A percentile compares a stretch with the other conserved stretches of the same genome.
These are phyloP conservation scores for Halocaridina rubra DNA, from an alignment of 2,888 invertebrate species.

Conservation along the genomic window DNA sequence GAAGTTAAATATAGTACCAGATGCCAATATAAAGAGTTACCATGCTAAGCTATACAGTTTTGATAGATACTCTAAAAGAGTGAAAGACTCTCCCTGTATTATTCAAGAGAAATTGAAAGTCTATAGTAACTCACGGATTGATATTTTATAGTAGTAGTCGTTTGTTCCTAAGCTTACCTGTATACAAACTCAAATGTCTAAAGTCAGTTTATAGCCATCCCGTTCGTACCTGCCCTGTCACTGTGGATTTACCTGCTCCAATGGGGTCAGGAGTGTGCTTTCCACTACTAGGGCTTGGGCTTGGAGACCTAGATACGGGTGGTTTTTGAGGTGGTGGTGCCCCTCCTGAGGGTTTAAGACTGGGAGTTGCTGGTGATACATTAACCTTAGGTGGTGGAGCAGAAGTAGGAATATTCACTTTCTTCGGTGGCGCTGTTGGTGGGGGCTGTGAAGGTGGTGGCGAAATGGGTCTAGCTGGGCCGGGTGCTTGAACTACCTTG, in stretches of 20 bases:
- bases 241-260: constrained; percentile 39
- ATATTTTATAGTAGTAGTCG: too few species aligned
- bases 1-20: too few species aligned
- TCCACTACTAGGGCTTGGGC: not conserved
- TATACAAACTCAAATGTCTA: too few species aligned
- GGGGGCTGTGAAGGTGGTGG: constrained; percentile 20
- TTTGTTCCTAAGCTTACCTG: too few species aligned
- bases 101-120: too few species aligned
- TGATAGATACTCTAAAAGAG: too few species aligned
- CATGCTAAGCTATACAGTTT: too few species aligned
- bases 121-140: too few species aligned
- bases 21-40: too few species aligned
- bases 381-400: not conserved
- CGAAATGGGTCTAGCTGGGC: not conserved
- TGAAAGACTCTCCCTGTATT: too few species aligned
- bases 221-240: constrained; percentile 54
- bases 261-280: constrained; percentile 2
- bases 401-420: not conserved
- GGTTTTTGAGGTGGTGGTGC: not conserved
- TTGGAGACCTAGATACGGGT: not conserved
- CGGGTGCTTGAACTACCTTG: not conserved
- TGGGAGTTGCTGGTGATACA: not conserved
- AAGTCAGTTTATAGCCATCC: constrained; percentile 62
- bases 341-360: not conserved
- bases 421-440: not conserved